These are phyloP conservation scores for Vulpes vulpes DNA, from an alignment of 2,113 vertebrate genomes.

Conservation along the genomic window DNA sequence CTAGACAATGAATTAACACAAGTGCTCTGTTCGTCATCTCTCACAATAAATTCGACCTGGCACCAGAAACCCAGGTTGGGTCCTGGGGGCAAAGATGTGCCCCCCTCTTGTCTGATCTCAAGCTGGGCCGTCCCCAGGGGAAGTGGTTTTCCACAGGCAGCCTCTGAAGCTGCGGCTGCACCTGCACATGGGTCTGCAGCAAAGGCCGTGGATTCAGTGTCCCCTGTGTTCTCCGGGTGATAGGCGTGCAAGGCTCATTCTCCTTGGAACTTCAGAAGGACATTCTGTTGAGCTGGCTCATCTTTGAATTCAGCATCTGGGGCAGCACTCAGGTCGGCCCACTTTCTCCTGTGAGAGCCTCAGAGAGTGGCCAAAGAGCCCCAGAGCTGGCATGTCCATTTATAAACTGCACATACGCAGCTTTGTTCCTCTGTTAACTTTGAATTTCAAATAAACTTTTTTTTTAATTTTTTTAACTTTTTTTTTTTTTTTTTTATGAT, in stretches of 20 bases:
- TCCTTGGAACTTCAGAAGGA: not conserved
- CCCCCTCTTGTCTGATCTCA: not conserved
- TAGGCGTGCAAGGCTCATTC: not conserved
- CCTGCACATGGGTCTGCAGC: rapidly evolving
- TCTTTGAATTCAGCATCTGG: not conserved
- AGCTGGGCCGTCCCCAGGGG: rapidly evolving
- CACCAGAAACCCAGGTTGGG: not conserved
- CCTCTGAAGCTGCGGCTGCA: not conserved
- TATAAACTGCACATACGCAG: rapidly evolving
- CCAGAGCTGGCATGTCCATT: rapidly evolving
- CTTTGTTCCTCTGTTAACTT: not conserved
- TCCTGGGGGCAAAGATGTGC: not conserved
- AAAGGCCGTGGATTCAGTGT: not conserved
- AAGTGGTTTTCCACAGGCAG: not conserved
- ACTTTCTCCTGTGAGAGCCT: not conserved
- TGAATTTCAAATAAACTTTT: not conserved
- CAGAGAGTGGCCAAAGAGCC: not conserved
- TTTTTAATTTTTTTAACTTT: not conserved
- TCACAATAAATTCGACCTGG: not conserved
- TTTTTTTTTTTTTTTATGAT: not conserved
- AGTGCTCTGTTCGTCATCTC: not conserved
- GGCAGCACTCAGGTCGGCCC: rapidly evolving
- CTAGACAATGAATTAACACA: not conserved
- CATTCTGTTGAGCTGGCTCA: rapidly evolving
- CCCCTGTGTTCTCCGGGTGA: not conserved